Evolutionary conservation across 2,888 invertebrate genomes (phyloP).

Genomic region (Xestia xanthographa): DNA sequence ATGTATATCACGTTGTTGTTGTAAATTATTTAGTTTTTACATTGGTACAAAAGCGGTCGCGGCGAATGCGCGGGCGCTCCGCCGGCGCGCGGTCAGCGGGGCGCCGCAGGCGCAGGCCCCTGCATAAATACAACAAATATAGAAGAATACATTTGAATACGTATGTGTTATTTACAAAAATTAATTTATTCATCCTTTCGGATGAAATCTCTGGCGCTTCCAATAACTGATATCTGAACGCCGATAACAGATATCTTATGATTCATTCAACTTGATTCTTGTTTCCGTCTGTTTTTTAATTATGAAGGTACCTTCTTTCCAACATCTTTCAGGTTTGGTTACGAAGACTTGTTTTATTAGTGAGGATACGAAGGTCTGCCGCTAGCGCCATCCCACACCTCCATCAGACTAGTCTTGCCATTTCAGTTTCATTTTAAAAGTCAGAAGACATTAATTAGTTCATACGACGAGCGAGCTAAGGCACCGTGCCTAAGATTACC

Average conservation of each 20-base stretch:
- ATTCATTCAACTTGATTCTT: slow-evolving; percentile 55
- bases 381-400: background rate
- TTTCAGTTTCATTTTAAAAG: background rate
- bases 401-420: background rate
- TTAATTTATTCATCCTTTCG: slow-evolving; percentile 66
- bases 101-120: slow-evolving; percentile 73
- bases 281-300: slow-evolving; percentile 26
- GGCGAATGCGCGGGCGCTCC: slow-evolving; percentile 78
- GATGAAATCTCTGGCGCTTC: slow-evolving; percentile 52
- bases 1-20: slow-evolving; percentile 76
- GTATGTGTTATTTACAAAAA: slow-evolving; percentile 74
- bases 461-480: background rate
- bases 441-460: background rate
- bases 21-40: slow-evolving; percentile 86
- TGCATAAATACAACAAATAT: slow-evolving; percentile 85
- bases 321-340: background rate
- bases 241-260: slow-evolving; percentile 43
- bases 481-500: background rate
- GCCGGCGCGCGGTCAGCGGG: slow-evolving; percentile 75
- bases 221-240: slow-evolving; percentile 52
- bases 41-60: slow-evolving; percentile 81
- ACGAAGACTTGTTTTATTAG: background rate
- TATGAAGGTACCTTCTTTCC: slow-evolving; percentile 33
- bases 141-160: slow-evolving; percentile 76
- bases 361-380: background rate